Percentiles rank a stretch among this genome's conserved stretches.
phyloP scores from a whole-genome alignment of 2,888 invertebrate species.

The Diplolepis rosae region DNA sequence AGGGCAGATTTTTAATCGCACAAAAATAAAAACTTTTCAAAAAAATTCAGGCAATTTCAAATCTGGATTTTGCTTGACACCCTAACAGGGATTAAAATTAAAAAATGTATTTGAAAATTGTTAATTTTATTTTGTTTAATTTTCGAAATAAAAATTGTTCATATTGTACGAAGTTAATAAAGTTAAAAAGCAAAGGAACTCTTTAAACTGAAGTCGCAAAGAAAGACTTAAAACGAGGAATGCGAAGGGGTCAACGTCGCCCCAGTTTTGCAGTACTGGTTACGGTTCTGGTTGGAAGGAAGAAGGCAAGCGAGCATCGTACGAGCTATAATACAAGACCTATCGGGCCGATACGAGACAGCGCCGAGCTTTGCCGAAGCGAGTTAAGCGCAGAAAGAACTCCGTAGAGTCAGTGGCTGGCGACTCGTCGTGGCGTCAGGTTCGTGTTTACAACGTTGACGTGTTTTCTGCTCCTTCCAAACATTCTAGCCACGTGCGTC shows the following conservation, averaged over 20 bases:
- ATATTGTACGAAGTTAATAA: no score
- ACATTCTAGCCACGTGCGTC: constrained; percentile 77
- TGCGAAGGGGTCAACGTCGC: neutral
- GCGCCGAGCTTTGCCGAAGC: constrained; percentile 57
- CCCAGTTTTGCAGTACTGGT: neutral
- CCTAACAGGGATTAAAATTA: no score
- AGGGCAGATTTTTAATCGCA: no score
- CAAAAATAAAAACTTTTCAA: no score
- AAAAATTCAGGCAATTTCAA: no score
- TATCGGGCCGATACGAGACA: constrained; percentile 35
- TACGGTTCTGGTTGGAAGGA: constrained; percentile 5
- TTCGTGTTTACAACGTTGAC: constrained; percentile 76
- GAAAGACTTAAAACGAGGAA: neutral
- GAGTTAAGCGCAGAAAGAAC: constrained; percentile 73
- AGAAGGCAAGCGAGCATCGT: neutral
- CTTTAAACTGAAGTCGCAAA: neutral
- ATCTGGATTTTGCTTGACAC: no score
- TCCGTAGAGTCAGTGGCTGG: constrained; percentile 73
- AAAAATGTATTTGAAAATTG: no score
- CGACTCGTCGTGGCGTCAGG: constrained; percentile 70
- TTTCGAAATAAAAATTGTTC: no score
- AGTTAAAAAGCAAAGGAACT: neutral
- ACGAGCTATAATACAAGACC: neutral
- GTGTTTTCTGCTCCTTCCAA: constrained; percentile 79
- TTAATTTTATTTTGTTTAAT: no score